A percentile compares a stretch with the other conserved stretches of the same genome.
Conservation (phyloP, 2,888 invertebrate genomes). For the Pollenia angustigena region DNA sequence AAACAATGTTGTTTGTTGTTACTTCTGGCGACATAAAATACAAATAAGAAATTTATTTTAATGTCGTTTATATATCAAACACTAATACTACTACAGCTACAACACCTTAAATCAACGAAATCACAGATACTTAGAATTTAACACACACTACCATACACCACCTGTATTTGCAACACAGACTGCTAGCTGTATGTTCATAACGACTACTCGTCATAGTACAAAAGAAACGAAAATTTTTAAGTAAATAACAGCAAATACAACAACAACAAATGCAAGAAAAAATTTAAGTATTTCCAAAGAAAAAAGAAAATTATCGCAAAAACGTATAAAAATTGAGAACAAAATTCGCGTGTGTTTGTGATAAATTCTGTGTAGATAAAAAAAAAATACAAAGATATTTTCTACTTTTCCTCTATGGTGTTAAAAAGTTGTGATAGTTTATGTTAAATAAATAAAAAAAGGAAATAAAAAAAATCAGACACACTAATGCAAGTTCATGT, state of each 20-base stretch:
- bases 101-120: conserved; percentile 62
- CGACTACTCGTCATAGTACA: conserved; percentile 44
- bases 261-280: conserved; percentile 1
- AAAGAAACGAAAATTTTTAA: conserved; percentile 49
- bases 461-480: conserved; percentile 37
- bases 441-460: conserved; percentile 40
- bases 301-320: conserved; percentile 30
- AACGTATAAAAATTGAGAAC: conserved; percentile 9
- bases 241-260: conserved; percentile 43
- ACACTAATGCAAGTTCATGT: not conserved
- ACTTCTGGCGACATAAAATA: conserved; percentile 72
- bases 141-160: not conserved
- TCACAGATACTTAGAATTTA: not conserved
- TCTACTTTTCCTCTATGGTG: not conserved
- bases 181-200: conserved; percentile 34
- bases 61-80: conserved; percentile 74
- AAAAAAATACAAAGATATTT: not conserved
- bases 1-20: conserved; percentile 47
- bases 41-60: conserved; percentile 75
- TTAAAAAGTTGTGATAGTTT: conserved; percentile 49
- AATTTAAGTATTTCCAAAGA: conserved; percentile 31
- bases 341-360: conserved; percentile 54
- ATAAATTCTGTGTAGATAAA: conserved; percentile 29
- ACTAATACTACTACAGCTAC: conserved; percentile 55
- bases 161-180: not conserved